Evolutionary conservation across 2,888 invertebrate species (phyloP).

Genomic region (Mactromeris polynyma): DNA sequence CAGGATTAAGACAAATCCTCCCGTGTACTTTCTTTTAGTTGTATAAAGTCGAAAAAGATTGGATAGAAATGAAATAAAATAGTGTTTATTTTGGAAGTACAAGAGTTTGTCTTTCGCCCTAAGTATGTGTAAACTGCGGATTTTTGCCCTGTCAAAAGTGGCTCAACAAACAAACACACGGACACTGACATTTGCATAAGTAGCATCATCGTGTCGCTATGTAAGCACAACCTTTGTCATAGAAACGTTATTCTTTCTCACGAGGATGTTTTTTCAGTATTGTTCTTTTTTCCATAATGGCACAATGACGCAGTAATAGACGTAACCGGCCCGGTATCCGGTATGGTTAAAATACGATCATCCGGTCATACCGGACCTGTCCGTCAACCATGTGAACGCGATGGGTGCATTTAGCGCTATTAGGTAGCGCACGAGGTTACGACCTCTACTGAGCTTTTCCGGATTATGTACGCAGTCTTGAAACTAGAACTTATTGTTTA

Average conservation of each 20-base stretch:
- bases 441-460: not conserved
- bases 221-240: not conserved
- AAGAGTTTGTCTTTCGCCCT: slow-evolving; percentile 55
- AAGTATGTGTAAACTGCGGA: slow-evolving; percentile 62
- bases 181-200: slow-evolving; percentile 33
- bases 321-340: not conserved
- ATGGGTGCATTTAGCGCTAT: not conserved
- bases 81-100: slow-evolving; percentile 55
- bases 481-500: not conserved
- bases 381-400: not conserved
- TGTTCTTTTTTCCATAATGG: not conserved
- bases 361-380: not conserved
- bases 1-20: slow-evolving; percentile 66
- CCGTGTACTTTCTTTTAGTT: slow-evolving; percentile 60
- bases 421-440: not conserved
- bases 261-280: slow-evolving; percentile 16
- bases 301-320: not conserved
- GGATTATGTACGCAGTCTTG: not conserved
- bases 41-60: slow-evolving; percentile 60
- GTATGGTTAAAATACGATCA: not conserved
- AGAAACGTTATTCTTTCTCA: slow-evolving; percentile 14
- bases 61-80: slow-evolving; percentile 51
- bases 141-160: slow-evolving; percentile 37
- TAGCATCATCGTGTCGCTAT: slow-evolving; percentile 33
- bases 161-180: slow-evolving; percentile 43